A percentile compares a stretch with the other conserved stretches of the same genome.
Evolutionary conservation across 2,797 vertebrate genomes (phyloP).

Genomic region (Bradypodion ventrale): DNA sequence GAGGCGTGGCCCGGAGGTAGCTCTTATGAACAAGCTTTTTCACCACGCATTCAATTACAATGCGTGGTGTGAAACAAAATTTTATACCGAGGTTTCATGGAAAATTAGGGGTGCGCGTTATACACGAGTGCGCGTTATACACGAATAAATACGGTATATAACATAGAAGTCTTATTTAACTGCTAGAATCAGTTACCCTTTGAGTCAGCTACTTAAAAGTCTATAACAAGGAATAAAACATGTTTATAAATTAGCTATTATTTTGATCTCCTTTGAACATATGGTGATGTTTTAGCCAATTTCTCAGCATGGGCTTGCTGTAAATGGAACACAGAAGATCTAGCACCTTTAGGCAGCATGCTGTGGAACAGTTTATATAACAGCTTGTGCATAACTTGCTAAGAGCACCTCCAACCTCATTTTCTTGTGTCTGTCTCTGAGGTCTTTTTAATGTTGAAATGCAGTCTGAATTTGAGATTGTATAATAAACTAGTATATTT

Average conservation of each 20-base stretch:
- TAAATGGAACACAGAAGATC: background rate
- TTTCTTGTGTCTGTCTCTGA: background rate
- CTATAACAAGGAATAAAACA: background rate
- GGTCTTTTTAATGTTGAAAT: conserved; percentile 19
- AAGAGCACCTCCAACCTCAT: background rate
- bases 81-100: too few species aligned
- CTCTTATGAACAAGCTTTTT: too few species aligned
- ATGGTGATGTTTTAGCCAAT: background rate
- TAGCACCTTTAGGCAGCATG: background rate
- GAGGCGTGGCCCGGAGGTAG: too few species aligned
- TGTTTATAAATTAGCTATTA: conserved; percentile 7
- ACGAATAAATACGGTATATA: too few species aligned
- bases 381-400: conserved; percentile 9
- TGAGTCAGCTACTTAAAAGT: background rate
- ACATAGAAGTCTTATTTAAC: background rate
- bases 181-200: background rate
- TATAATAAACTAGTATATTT: too few species aligned
- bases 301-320: background rate
- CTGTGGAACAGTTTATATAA: background rate
- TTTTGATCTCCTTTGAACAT: background rate
- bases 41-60: too few species aligned
- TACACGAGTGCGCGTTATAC: too few species aligned
- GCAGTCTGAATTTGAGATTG: conserved; percentile 18
- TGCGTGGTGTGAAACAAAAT: too few species aligned
- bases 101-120: too few species aligned